These are phyloP conservation scores for Pseudopleuronectes americanus DNA, from an alignment of 2,797 vertebrate genomes.

Conservation along the genomic window DNA sequence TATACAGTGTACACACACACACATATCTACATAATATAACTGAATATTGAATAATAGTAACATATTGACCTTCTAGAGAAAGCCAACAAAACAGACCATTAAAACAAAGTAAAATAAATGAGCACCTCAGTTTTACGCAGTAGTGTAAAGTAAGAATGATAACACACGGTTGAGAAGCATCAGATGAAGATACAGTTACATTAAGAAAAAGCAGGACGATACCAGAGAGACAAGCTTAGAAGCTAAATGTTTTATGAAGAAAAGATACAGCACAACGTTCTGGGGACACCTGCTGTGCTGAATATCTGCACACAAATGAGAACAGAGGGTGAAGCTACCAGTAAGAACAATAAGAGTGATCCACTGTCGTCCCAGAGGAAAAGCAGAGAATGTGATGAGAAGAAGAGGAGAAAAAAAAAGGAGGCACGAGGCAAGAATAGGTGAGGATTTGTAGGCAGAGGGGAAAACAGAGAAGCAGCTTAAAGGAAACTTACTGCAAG, in stretches of 20 bases:
- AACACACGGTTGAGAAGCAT: constrained; percentile 13
- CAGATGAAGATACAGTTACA: constrained; percentile 12
- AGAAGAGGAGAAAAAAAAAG: constrained; percentile 27
- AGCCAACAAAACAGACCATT: too few relatives aligned
- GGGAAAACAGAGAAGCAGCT: constrained; percentile 5
- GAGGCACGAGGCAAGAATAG: constrained; percentile 4
- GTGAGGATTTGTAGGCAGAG: constrained; percentile 6
- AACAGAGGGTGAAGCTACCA: constrained; percentile 6
- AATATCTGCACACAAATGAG: constrained; percentile 15
- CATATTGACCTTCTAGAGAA: too few relatives aligned
- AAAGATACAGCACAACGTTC: constrained; percentile 14
- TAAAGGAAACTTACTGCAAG: neutral
- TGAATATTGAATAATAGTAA: too few relatives aligned
- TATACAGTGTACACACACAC: too few relatives aligned
- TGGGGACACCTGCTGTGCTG: constrained; percentile 28
- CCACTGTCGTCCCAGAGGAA: constrained; percentile 18
- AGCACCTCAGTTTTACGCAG: neutral
- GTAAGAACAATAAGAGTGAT: constrained; percentile 22
- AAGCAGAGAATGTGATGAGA: constrained; percentile 16
- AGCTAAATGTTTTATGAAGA: neutral
- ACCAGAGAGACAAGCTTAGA: constrained; percentile 14
- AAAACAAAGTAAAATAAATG: too few relatives aligned
- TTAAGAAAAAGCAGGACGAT: constrained; percentile 11
- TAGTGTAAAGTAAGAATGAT: constrained; percentile 17
- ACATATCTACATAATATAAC: too few relatives aligned